These are phyloP conservation scores for Agonopterix arenella DNA, from an alignment of 2,888 invertebrate species.

Conservation along the genomic window DNA sequence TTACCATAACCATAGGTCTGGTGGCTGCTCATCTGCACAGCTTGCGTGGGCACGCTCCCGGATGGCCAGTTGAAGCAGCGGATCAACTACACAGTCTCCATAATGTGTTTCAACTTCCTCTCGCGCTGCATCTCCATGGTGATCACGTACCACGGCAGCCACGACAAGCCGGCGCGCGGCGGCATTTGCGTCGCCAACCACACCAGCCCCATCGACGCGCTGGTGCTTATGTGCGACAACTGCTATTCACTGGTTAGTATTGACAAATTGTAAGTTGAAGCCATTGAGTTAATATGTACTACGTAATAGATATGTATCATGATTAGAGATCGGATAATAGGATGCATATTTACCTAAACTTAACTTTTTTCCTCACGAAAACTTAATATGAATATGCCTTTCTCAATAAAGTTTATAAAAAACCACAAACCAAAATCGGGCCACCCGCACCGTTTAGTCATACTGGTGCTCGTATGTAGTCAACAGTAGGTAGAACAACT, in stretches of 20 bases:
- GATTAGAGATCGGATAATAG: too few relatives aligned
- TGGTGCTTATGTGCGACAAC: conserved; percentile 97
- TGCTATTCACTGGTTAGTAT: conserved; percentile 96
- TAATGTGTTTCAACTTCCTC: conserved; percentile 95
- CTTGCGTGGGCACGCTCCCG: conserved; percentile 89
- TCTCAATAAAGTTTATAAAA: too few relatives aligned
- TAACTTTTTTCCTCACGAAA: too few relatives aligned
- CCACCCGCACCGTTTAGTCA: too few relatives aligned
- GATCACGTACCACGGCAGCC: conserved; percentile 89
- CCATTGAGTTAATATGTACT: too few relatives aligned
- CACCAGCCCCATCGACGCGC: conserved; percentile 98
- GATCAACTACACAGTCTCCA: conserved; percentile 87
- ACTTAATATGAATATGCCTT: too few relatives aligned
- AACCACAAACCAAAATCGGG: too few relatives aligned
- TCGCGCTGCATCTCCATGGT: conserved; percentile 94
- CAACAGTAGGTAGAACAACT: too few relatives aligned
- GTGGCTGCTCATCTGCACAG: conserved; percentile 91
- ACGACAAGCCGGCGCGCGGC: conserved; percentile 86
- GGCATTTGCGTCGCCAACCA: conserved; percentile 99
- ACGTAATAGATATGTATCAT: too few relatives aligned
- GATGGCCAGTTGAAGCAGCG: conserved; percentile 86
- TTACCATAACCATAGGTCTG: conserved; percentile 80
- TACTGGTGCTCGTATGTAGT: too few relatives aligned
- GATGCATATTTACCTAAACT: too few relatives aligned
- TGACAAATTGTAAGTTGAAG: not conserved